Evolutionary conservation across 2,888 invertebrate genomes (phyloP), one percentile per base, ranked within the genome.

Genomic region (Spodoptera exigua): DNA sequence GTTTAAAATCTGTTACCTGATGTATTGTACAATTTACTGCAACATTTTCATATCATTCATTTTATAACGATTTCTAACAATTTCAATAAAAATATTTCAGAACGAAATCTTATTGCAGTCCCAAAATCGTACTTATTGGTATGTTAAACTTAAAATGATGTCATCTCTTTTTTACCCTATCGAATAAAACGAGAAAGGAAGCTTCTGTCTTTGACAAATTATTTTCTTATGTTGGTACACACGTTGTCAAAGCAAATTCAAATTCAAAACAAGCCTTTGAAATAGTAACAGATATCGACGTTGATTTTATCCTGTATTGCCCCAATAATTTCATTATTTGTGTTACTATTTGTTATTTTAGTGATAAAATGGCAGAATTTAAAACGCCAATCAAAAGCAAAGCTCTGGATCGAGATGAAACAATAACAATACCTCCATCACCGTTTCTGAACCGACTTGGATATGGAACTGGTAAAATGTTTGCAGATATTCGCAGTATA

Each of bases 361-460:
- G 4, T 27, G 9, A 27, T 27, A 27, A 3, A 27, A 92, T 92
- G 92, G 70, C 84, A 1, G 89, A 90, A 51, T 92, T 93, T 62
- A 81, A 83, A 57, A 95, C 95, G 3, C 95, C 95, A 4, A 73
- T 90, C 0, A 94, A 92, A 76, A 83, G 68, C n/a, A 87, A 84
- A 68, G 21, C 63, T 1, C 9, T 68, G 9, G 84, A 84, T 17
- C 60, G 65, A 13, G 81, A 66, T 46, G 90, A 93, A 35, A 87
- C 83, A 61, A 90, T 92, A 52, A 87, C 82, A 68, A 96, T 97
- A 77, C 97, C 97, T 7, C 95, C 97, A 11, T 97, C 97, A 0
- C 97, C 97, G 0, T 95, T 95, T 84, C 89, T 97, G 68, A 95
- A 96, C 81, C 95, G 95, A 76, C 95, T 97, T 56, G 97, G 97